phyloP scores from a whole-genome alignment of 2,113 vertebrate genomes.

The Australoheros scitulus region DNA sequence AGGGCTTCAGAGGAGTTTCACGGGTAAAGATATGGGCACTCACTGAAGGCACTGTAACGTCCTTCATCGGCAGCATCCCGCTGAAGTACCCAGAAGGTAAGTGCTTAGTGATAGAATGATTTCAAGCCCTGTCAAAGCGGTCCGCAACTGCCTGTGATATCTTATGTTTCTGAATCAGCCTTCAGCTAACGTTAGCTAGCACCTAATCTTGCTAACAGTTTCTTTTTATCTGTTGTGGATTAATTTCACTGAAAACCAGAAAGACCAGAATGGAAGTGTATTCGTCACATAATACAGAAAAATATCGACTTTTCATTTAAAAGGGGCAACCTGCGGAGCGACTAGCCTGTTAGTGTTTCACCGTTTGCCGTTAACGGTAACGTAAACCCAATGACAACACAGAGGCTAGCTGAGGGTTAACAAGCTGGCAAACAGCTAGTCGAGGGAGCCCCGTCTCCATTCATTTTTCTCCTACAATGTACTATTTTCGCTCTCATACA shows the following conservation, averaged over 20 bases:
- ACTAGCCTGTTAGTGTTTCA: background rate
- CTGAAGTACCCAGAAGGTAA: conserved; percentile 57
- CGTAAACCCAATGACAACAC: background rate
- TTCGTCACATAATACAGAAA: background rate
- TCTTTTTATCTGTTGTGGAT: background rate
- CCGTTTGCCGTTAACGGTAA: conserved; percentile 29
- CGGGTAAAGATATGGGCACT: conserved; percentile 49
- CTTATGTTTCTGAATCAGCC: background rate
- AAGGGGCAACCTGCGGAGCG: background rate
- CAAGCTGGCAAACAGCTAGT: conserved; percentile 16
- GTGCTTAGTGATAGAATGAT: background rate
- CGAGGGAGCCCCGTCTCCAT: conserved; percentile 31
- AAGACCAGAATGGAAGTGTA: background rate
- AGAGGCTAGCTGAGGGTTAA: conserved; percentile 39
- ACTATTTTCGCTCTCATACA: background rate
- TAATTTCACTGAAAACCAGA: background rate
- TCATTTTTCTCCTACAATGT: conserved; percentile 19
- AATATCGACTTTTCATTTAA: background rate
- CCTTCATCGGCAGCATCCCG: conserved; percentile 16
- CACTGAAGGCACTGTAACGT: conserved; percentile 18
- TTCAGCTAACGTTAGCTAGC: conserved; percentile 66
- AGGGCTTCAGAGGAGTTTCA: conserved; percentile 44
- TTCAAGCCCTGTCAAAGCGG: background rate
- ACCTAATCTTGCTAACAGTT: conserved; percentile 22
- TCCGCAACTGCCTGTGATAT: background rate